These are phyloP conservation scores for Melanogrammus aeglefinus DNA, from an alignment of 2,797 vertebrate genomes.

Conservation along the genomic window DNA sequence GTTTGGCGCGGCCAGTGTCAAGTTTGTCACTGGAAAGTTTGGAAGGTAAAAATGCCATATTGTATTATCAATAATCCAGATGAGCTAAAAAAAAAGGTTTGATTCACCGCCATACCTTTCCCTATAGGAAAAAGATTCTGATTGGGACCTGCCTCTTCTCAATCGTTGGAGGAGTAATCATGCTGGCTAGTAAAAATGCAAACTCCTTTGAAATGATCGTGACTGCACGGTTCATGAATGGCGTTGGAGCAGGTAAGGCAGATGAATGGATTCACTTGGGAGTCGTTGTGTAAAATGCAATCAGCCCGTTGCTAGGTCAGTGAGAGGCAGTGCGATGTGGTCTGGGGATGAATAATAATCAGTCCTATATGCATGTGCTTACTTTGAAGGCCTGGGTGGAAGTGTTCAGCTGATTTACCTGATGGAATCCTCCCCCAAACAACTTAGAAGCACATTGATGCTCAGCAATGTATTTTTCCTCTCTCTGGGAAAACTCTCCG, in stretches of 20 bases:
- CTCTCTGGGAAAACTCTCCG: conserved; percentile 72
- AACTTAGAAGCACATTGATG: conserved; percentile 71
- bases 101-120: neutral
- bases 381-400: conserved; percentile 63
- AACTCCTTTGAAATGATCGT: conserved; percentile 84
- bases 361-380: neutral
- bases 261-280: neutral
- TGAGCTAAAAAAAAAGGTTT: conserved; percentile 5
- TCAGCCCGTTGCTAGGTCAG: neutral
- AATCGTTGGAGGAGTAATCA: conserved; percentile 63
- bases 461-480: conserved; percentile 59
- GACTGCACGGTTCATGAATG: conserved; percentile 74
- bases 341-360: neutral
- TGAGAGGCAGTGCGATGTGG: neutral
- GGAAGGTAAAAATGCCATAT: conserved; percentile 72
- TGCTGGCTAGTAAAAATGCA: conserved; percentile 70
- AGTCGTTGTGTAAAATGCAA: neutral
- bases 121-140: conserved; percentile 75
- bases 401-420: conserved; percentile 73
- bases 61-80: neutral
- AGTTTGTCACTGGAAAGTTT: conserved; percentile 60
- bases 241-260: conserved; percentile 72
- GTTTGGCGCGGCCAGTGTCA: conserved; percentile 65
- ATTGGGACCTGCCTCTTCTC: conserved; percentile 65
- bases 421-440: conserved; percentile 76